These are phyloP conservation scores for Brenthis daphne DNA, from an alignment of 2,888 invertebrate genomes.

Conservation along the genomic window DNA sequence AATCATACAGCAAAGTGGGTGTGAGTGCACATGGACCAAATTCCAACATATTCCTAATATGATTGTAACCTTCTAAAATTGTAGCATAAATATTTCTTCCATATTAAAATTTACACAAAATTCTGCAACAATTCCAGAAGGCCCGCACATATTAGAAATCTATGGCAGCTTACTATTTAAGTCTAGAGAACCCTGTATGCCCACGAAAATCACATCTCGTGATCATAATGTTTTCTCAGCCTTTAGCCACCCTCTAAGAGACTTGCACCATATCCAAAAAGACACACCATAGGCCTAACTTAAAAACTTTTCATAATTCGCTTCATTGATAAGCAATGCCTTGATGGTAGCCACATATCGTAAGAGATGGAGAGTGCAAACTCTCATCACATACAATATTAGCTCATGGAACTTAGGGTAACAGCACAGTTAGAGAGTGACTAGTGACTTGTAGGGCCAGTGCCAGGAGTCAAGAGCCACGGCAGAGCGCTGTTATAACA, in stretches of 20 bases:
- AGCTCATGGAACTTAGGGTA: slow-evolving; percentile 47
- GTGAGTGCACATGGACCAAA: slow-evolving; percentile 56
- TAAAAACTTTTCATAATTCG: slow-evolving; percentile 11
- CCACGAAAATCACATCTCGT: slow-evolving; percentile 59
- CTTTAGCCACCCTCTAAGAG: slow-evolving; percentile 64
- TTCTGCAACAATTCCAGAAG: slow-evolving; percentile 62
- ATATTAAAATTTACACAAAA: neutral
- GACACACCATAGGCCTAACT: slow-evolving; percentile 20
- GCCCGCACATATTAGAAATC: slow-evolving; percentile 62
- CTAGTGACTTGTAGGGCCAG: slow-evolving; percentile 63
- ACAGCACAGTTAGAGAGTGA: slow-evolving; percentile 64
- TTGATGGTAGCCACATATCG: slow-evolving; percentile 31
- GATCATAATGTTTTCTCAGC: slow-evolving; percentile 72
- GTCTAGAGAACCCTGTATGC: slow-evolving; percentile 76
- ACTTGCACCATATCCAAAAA: slow-evolving; percentile 40
- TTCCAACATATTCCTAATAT: slow-evolving; percentile 65
- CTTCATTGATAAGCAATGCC: slow-evolving; percentile 23
- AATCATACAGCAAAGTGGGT: slow-evolving; percentile 29
- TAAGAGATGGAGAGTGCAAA: slow-evolving; percentile 45
- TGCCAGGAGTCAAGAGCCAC: slow-evolving; percentile 56
- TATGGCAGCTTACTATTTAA: slow-evolving; percentile 67
- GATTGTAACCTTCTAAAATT: slow-evolving; percentile 63
- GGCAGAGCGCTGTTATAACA: slow-evolving; percentile 60
- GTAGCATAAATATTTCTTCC: slow-evolving; percentile 48
- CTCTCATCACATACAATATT: slow-evolving; percentile 49